These are phyloP conservation scores for Philereme transversata DNA, from an alignment of 2,888 invertebrate genomes.

Conservation along the genomic window DNA sequence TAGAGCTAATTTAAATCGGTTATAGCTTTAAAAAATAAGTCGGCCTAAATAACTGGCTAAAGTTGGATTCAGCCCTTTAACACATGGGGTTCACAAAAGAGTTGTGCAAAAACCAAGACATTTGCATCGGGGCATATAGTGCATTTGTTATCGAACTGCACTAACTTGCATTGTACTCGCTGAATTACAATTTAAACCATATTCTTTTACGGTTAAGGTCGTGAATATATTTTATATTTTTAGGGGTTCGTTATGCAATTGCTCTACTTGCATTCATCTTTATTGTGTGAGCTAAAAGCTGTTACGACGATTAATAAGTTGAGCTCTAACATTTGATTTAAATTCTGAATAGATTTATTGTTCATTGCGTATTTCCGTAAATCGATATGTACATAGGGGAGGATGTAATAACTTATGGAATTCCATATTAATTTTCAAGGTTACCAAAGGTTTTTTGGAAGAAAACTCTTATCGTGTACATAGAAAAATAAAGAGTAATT, in stretches of 20 bases:
- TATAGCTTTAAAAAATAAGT: not conserved
- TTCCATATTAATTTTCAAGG: too few species aligned
- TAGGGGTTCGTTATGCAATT: conserved; percentile 17
- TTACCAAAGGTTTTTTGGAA: too few species aligned
- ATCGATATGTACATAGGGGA: too few species aligned
- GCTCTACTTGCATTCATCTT: conserved; percentile 1
- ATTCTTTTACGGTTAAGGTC: conserved; percentile 13
- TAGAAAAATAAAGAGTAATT: too few species aligned
- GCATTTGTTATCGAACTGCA: conserved; percentile 30
- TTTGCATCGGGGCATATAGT: conserved; percentile 40
- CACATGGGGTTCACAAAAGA: conserved; percentile 57
- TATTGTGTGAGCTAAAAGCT: conserved; percentile 3
- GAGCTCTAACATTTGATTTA: not conserved
- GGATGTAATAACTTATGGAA: too few species aligned
- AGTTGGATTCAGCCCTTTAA: conserved; percentile 4
- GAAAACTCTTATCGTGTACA: too few species aligned
- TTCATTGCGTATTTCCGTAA: too few species aligned
- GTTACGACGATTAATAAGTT: not conserved
- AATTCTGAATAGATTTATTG: conserved; percentile 16
- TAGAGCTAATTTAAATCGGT: not conserved
- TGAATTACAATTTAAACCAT: conserved; percentile 19
- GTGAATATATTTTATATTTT: conserved; percentile 7
- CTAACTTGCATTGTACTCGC: conserved; percentile 18
- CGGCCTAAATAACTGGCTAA: conserved; percentile 6
- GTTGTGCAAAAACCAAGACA: conserved; percentile 55